Evolutionary conservation across 2,797 vertebrate species (phyloP).

Genomic region (Pangasius macronema): DNA sequence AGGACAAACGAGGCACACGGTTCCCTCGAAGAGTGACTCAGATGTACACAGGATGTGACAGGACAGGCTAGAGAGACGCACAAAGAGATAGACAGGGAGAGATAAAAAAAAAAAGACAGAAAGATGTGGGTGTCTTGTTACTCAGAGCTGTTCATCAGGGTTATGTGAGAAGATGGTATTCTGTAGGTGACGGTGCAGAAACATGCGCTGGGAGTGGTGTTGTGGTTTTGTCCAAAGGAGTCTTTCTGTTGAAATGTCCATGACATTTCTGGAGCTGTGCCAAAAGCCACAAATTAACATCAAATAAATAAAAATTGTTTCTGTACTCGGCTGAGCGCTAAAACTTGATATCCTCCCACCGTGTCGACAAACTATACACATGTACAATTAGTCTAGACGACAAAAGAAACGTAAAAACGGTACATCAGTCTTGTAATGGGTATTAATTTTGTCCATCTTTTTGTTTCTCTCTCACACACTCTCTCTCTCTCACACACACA

Average conservation of each 20-base stretch:
- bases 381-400: no score
- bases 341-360: neutral
- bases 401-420: no score
- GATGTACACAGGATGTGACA: slow-evolving; percentile 37
- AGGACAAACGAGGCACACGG: neutral
- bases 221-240: slow-evolving; percentile 12
- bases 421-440: no score
- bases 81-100: slow-evolving; percentile 22
- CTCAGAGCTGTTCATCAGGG: slow-evolving; percentile 11
- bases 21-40: slow-evolving; percentile 35
- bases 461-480: neutral
- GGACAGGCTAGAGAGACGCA: slow-evolving; percentile 36
- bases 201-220: slow-evolving; percentile 2
- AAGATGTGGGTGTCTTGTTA: slow-evolving; percentile 12
- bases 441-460: neutral
- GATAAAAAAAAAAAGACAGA: slow-evolving; percentile 6
- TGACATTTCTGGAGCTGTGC: neutral
- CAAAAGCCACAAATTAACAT: slow-evolving; percentile 31
- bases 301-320: slow-evolving; percentile 1
- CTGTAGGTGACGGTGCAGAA: slow-evolving; percentile 11
- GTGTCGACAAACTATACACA: no score
- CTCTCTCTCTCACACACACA: no score
- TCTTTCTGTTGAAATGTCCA: neutral
- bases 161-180: slow-evolving; percentile 30
- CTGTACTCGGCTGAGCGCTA: neutral